These are phyloP conservation scores for Vanessa cardui DNA, from an alignment of 2,888 invertebrate species.

Conservation along the genomic window DNA sequence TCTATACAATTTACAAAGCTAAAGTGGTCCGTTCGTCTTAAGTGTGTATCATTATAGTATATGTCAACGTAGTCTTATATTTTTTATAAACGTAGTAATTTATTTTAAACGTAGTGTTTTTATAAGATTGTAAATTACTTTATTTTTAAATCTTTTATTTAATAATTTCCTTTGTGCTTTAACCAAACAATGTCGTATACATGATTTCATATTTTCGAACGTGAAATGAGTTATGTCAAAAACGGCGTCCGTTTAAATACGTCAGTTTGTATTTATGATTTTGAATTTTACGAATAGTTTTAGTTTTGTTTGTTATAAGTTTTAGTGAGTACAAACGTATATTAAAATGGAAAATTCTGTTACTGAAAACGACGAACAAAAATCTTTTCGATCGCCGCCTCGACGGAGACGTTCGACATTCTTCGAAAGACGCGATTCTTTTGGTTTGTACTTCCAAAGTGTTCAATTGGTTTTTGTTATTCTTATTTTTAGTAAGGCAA, in stretches of 20 bases:
- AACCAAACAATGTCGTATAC: too few species aligned
- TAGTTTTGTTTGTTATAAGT: conserved; percentile 7
- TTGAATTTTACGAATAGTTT: conserved; percentile 7
- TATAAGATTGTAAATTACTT: too few species aligned
- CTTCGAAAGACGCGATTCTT: conserved; percentile 71
- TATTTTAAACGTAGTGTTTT: too few species aligned
- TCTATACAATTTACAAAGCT: too few species aligned
- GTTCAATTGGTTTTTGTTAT: too few species aligned
- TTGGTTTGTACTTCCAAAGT: conserved; percentile 51
- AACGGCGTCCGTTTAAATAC: conserved; percentile 38
- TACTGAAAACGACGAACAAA: conserved; percentile 56
- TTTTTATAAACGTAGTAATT: too few species aligned
- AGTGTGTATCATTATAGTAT: too few species aligned
- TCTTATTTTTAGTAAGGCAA: too few species aligned
- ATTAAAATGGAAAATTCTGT: conserved; percentile 62
- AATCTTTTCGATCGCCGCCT: conserved; percentile 68
- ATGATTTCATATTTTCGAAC: not conserved
- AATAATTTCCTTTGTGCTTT: too few species aligned
- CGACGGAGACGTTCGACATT: conserved; percentile 73
- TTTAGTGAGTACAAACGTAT: not conserved
- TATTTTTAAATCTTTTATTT: too few species aligned
- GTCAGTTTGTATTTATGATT: conserved; percentile 38
- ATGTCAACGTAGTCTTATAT: too few species aligned
- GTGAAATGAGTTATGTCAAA: conserved; percentile 11
- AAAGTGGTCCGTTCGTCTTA: too few species aligned